phyloP scores from a whole-genome alignment of 2,888 invertebrate species.

The Andrena bicolor region DNA sequence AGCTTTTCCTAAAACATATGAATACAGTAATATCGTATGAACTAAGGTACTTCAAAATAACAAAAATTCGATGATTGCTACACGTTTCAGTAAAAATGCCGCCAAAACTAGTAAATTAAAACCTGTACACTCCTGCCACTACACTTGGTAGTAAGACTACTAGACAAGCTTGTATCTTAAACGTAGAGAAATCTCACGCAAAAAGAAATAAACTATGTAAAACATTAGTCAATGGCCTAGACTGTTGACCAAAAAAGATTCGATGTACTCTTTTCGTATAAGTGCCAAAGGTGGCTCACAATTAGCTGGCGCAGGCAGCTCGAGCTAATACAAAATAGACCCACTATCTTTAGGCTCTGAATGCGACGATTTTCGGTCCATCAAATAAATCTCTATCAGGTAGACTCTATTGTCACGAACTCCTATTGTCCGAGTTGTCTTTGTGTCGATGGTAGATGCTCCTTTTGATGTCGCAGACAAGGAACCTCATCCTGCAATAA shows the following conservation, averaged over 20 bases:
- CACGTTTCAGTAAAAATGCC: too few species aligned
- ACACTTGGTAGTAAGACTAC: too few species aligned
- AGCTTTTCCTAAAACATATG: too few species aligned
- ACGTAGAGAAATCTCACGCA: too few species aligned
- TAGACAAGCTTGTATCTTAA: too few species aligned
- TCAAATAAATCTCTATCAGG: too few species aligned
- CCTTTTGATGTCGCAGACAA: conserved; percentile 3
- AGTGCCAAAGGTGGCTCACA: background rate
- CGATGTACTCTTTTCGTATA: background rate
- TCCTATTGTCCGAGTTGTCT: background rate
- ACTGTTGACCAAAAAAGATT: background rate
- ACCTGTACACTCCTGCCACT: too few species aligned
- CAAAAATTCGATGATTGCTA: too few species aligned
- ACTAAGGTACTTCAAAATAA: too few species aligned
- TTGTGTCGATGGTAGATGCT: background rate
- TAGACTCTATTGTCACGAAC: background rate
- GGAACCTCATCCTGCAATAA: background rate
- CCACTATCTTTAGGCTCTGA: background rate
- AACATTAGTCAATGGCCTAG: background rate
- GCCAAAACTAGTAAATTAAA: too few species aligned
- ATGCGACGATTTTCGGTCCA: background rate
- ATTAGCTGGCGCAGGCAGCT: background rate
- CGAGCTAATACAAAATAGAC: background rate
- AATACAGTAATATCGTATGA: too few species aligned
- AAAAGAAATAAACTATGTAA: too few species aligned